A percentile compares a stretch with the other conserved stretches of the same genome.
These are phyloP conservation scores for Choristoneura rosaceana DNA, from an alignment of 2,888 invertebrate species.

Conservation along the genomic window DNA sequence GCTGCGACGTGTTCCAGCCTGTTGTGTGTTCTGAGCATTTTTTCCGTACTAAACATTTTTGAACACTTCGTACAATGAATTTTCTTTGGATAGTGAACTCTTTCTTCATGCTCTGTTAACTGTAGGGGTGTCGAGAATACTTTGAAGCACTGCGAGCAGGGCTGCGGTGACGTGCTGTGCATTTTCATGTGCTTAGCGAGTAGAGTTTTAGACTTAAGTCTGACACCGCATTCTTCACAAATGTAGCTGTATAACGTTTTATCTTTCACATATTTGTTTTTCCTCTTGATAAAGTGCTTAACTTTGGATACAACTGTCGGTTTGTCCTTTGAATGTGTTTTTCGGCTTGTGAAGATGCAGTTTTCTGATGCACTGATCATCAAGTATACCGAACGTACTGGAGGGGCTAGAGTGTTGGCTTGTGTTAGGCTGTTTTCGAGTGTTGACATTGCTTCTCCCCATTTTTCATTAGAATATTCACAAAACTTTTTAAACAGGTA, in stretches of 20 bases:
- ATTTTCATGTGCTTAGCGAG: constrained; percentile 60
- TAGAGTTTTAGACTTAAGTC: constrained; percentile 53
- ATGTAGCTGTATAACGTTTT: constrained; percentile 50
- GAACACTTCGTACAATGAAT: constrained; percentile 64
- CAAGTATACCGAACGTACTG: constrained; percentile 59
- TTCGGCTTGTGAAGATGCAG: constrained; percentile 62
- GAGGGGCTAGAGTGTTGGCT: constrained; percentile 50
- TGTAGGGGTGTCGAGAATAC: constrained; percentile 56
- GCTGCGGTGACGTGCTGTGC: constrained; percentile 55
- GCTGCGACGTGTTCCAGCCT: constrained; percentile 61
- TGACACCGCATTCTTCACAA: constrained; percentile 66
- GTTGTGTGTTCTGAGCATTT: constrained; percentile 63
- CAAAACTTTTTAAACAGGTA: constrained; percentile 67
- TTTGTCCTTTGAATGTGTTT: constrained; percentile 53
- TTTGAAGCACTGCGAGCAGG: constrained; percentile 67
- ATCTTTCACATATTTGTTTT: constrained; percentile 52
- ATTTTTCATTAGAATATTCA: constrained; percentile 59
- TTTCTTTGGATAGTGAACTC: constrained; percentile 68
- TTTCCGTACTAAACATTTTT: constrained; percentile 68
- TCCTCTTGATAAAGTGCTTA: constrained; percentile 58
- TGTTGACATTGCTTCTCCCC: constrained; percentile 56
- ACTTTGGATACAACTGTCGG: constrained; percentile 59
- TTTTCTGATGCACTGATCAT: constrained; percentile 59
- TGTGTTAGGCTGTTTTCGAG: constrained; percentile 55
- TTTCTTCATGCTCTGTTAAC: constrained; percentile 61